These are phyloP conservation scores for Drosophila macrothrix DNA, from an alignment of 2,888 invertebrate genomes.

Conservation along the genomic window DNA sequence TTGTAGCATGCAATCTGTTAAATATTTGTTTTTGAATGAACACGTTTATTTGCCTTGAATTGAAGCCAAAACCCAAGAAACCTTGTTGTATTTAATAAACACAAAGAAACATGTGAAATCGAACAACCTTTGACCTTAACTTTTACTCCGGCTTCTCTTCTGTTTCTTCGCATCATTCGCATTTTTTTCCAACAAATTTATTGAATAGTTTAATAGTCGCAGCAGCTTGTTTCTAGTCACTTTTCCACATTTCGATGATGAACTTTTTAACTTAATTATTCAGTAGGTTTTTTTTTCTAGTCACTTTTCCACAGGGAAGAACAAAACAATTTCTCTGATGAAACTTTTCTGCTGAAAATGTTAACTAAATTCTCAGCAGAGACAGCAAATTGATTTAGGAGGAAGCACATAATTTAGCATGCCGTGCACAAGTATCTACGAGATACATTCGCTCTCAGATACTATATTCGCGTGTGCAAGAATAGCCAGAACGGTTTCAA, in stretches of 20 bases:
- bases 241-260: conserved; percentile 11
- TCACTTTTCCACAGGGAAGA: conserved; percentile 19
- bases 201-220: conserved; percentile 11
- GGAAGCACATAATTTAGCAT: conserved; percentile 62
- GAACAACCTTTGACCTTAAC: neutral
- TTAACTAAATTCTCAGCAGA: conserved; percentile 18
- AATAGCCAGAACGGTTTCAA: conserved; percentile 32
- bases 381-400: conserved; percentile 34
- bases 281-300: neutral
- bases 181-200: conserved; percentile 10
- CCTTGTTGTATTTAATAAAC: neutral
- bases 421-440: conserved; percentile 41
- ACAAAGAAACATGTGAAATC: neutral
- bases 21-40: conserved; percentile 51
- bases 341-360: conserved; percentile 36
- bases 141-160: neutral
- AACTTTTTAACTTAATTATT: neutral
- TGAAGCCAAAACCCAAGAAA: conserved; percentile 32
- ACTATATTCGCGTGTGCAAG: conserved; percentile 15
- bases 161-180: neutral
- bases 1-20: conserved; percentile 46
- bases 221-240: neutral
- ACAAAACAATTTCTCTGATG: neutral
- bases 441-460: conserved; percentile 41
- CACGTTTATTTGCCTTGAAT: conserved; percentile 68